A percentile compares a stretch with the other conserved stretches of the same genome.
Evolutionary conservation across 2,113 vertebrate genomes (phyloP).

Genomic region (Tricholaema leucomelas): DNA sequence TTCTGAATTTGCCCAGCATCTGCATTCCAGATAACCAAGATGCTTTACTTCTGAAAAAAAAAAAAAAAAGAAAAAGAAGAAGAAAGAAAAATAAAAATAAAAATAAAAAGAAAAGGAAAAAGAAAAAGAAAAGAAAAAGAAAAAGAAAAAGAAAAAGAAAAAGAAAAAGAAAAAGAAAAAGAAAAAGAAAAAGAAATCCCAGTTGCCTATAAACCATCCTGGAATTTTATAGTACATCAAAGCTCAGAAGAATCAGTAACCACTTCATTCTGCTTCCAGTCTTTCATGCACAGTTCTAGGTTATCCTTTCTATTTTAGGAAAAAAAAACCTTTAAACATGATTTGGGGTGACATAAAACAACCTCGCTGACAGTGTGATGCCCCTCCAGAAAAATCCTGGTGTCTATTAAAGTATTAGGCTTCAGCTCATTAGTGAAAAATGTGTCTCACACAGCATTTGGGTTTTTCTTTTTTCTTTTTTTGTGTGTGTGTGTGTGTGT

Average conservation of each 20-base stretch:
- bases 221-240: constrained; percentile 55
- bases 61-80: not conserved
- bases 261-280: constrained; percentile 53
- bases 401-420: constrained; percentile 70
- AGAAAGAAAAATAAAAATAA: too few relatives aligned
- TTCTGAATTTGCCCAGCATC: constrained; percentile 67
- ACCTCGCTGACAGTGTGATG: constrained; percentile 28
- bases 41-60: constrained; percentile 1
- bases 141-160: not conserved
- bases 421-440: constrained; percentile 67
- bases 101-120: not conserved
- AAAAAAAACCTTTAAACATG: constrained; percentile 48
- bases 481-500: too few relatives aligned
- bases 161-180: not conserved
- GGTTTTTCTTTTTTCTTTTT: constrained; percentile 37
- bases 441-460: constrained; percentile 35
- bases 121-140: not conserved
- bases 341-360: constrained; percentile 53
- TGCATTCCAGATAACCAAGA: constrained; percentile 68
- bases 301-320: constrained; percentile 48
- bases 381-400: constrained; percentile 48
- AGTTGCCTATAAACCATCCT: constrained; percentile 44
- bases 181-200: not conserved
- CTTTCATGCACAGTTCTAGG: constrained; percentile 29
- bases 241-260: constrained; percentile 39